These are phyloP conservation scores for Syngnathoides biaculeatus DNA, from an alignment of 2,113 vertebrate genomes.

Conservation along the genomic window DNA sequence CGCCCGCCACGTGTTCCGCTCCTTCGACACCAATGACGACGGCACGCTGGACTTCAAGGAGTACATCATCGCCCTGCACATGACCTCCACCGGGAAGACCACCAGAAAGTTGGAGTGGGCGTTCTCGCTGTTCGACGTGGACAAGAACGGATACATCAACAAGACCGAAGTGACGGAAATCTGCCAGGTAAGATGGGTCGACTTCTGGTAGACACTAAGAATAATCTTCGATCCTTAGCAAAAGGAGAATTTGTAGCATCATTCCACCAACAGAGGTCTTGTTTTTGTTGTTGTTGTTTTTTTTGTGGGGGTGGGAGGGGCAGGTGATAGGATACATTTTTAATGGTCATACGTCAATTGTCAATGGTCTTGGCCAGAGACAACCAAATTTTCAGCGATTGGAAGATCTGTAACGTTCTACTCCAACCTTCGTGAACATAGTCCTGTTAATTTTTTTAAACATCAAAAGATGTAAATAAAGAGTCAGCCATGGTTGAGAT, in stretches of 20 bases:
- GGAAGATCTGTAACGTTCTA: neutral
- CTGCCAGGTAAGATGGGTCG: conserved; percentile 74
- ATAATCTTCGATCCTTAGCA: too few species aligned
- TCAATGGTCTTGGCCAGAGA: too few species aligned
- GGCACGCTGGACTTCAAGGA: conserved; percentile 91
- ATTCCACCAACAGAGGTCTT: neutral
- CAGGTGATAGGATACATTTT: neutral
- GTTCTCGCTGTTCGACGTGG: conserved; percentile 90
- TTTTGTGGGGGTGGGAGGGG: too few species aligned
- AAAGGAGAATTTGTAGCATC: too few species aligned
- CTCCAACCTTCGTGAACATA: too few species aligned
- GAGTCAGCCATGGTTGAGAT: neutral
- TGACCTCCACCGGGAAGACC: conserved; percentile 82
- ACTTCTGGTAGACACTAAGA: neutral
- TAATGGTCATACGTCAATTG: neutral
- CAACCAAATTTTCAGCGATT: too few species aligned
- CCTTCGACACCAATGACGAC: conserved; percentile 90
- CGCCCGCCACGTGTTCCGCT: conserved; percentile 89
- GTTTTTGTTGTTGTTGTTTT: too few species aligned
- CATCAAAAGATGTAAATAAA: neutral
- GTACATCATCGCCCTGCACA: conserved; percentile 90
- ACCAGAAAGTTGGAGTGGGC: conserved; percentile 90
- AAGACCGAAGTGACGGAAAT: conserved; percentile 88
- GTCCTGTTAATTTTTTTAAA: too few species aligned
- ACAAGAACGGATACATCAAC: conserved; percentile 88